Base-by-base conservation (phyloP, 2,888 invertebrate genomes). In the Sarcophaga carnaria region DNA sequence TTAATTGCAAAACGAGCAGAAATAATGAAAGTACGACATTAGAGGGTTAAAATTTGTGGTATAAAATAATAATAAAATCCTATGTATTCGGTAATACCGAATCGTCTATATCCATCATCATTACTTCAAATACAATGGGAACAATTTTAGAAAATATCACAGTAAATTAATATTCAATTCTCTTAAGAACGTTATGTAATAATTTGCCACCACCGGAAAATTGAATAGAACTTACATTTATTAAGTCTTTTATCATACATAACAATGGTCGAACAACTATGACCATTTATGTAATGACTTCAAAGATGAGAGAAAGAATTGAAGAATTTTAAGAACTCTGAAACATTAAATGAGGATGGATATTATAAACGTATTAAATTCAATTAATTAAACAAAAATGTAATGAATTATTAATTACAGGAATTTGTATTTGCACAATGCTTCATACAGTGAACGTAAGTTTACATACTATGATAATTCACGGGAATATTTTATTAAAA, bases 391-490 rank as follows among this genome's bases (percentile, higher is more conserved):
- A 69, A 47, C 69, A 47, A 69, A 69, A 47, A 47, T 54, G 54
- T 69, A 47, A 47, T 70, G 54, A 70, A 37, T n/a, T 60, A 77
- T 67, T 67, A 77, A 45, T 77, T 59, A 77, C 22, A 69, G 17
- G 17, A 54, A 70, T 54, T 54, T 54, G 37, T 54, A 45, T 37
- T 45, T 45, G 17, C 70, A 70, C 22, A 66, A 54, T 80, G 71
- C 71, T 45, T 14, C 10, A 54, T 54, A 37, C 20, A 27, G 17
- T 71, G 27, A 70, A 71, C 27, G 62, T 54, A 27, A 20, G n/a
- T 47, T 70, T n/a, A n/a, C 12, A 62, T 62, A 47, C 17, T 63
- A 27, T 17, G 4, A 60, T 47, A 22, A 6, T 22, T 69, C 14
- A 14, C 22, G 47, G 20, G 47, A 49, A 69, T 5, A 14, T 14